phyloP scores from a whole-genome alignment of 2,113 vertebrate genomes.

The Nothoprocta perdicaria region DNA sequence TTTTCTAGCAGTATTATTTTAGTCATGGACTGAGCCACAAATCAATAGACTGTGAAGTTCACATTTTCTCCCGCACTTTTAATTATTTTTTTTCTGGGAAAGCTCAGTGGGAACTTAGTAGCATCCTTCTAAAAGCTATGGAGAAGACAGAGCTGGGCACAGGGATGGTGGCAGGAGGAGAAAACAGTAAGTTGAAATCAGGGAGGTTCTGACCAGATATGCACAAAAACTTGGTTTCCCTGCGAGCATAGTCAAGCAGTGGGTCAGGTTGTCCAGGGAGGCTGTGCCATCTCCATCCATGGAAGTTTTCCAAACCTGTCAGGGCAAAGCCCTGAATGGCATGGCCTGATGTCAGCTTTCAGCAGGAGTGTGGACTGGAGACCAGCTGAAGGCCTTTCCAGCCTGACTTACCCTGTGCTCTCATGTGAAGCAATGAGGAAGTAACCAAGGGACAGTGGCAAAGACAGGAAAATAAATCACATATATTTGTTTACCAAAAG shows the following conservation, averaged over 20 bases:
- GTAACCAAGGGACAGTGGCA: background rate
- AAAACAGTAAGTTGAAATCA: background rate
- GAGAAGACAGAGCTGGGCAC: background rate
- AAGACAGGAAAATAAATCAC: background rate
- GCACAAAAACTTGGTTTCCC: background rate
- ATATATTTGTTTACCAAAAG: background rate
- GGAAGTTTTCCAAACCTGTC: background rate
- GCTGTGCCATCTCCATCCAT: background rate
- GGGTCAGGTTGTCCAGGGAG: background rate
- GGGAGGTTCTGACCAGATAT: background rate
- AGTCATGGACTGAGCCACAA: background rate
- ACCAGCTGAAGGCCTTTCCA: background rate
- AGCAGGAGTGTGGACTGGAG: background rate
- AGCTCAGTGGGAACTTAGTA: background rate
- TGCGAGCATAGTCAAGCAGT: background rate
- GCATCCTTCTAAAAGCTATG: background rate
- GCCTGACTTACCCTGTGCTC: background rate
- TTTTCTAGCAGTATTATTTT: background rate
- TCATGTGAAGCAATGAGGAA: background rate
- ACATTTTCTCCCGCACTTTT: background rate
- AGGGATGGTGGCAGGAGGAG: background rate
- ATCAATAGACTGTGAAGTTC: background rate
- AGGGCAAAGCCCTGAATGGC: background rate
- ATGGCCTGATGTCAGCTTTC: background rate
- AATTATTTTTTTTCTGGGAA: background rate